These are phyloP conservation scores for Galleria mellonella DNA, from an alignment of 1,140 invertebrate genomes.

Conservation along the genomic window DNA sequence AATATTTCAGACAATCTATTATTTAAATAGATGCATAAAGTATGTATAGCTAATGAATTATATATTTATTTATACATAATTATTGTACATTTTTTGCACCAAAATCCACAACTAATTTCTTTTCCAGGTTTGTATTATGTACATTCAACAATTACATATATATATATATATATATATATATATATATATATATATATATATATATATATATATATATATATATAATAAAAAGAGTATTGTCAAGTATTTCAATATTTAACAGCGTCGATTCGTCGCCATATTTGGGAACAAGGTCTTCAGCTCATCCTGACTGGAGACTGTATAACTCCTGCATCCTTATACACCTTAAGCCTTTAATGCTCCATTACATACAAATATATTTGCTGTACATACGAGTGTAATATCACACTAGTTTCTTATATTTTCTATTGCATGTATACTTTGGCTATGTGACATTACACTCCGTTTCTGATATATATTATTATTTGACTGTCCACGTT, in stretches of 20 bases:
- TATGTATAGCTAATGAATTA: neutral
- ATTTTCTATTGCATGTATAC: neutral
- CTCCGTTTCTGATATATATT: neutral
- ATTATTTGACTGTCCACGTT: neutral
- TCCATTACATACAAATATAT: neutral
- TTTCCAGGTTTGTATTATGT: neutral
- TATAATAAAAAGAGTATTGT: too few relatives aligned
- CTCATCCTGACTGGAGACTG: too few relatives aligned
- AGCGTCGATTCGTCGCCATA: too few relatives aligned
- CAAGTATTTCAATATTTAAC: too few relatives aligned
- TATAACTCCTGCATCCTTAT: too few relatives aligned
- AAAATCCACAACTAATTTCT: slow-evolving; percentile 9
- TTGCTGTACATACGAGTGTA: slow-evolving; percentile 18
- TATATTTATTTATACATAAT: neutral
- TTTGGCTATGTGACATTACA: slow-evolving; percentile 15
- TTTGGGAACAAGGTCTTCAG: too few relatives aligned
- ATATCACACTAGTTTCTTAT: slow-evolving; percentile 5
- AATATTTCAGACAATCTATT: too few relatives aligned
- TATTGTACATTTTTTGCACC: slow-evolving; percentile 6
- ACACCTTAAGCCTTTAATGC: neutral
- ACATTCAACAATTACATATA: too few relatives aligned
- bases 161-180: too few relatives aligned
- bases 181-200: too few relatives aligned
- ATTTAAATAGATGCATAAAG: too few relatives aligned
- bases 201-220: too few relatives aligned